Conservation (phyloP, 2,797 vertebrate species). For the Neopelma chrysocephalum region DNA sequence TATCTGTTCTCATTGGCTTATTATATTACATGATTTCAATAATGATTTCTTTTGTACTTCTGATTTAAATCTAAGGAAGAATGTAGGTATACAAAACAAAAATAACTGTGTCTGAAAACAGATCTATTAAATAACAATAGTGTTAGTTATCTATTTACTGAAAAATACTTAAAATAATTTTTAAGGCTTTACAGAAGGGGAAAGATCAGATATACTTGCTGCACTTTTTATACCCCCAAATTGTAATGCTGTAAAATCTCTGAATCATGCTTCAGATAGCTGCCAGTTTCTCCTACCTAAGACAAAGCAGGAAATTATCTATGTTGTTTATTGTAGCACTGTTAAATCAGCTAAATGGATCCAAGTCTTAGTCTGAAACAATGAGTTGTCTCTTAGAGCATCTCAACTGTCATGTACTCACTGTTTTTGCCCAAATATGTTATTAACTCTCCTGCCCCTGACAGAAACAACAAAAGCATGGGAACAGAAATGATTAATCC, state of each 20-base stretch:
- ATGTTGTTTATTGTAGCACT: not conserved
- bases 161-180: not conserved
- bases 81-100: not conserved
- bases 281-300: conserved; percentile 23
- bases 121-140: not conserved
- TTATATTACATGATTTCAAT: not conserved
- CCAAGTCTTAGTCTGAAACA: not conserved
- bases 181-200: not conserved
- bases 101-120: not conserved
- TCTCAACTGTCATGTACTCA: not conserved
- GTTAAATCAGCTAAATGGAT: conserved; percentile 13
- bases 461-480: not conserved
- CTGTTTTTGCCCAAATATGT: not conserved
- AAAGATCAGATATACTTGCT: not conserved
- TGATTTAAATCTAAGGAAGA: not conserved
- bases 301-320: conserved; percentile 27
- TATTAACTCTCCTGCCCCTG: not conserved
- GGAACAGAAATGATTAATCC: not conserved
- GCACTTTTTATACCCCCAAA: not conserved
- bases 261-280: not conserved
- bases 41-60: not conserved
- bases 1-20: not conserved
- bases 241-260: not conserved
- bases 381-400: not conserved
- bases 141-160: not conserved